A percentile compares a stretch with the other conserved stretches of the same genome.
Conservation (phyloP, 2,888 invertebrate genomes). For the Rhynchonema sp. region DNA sequence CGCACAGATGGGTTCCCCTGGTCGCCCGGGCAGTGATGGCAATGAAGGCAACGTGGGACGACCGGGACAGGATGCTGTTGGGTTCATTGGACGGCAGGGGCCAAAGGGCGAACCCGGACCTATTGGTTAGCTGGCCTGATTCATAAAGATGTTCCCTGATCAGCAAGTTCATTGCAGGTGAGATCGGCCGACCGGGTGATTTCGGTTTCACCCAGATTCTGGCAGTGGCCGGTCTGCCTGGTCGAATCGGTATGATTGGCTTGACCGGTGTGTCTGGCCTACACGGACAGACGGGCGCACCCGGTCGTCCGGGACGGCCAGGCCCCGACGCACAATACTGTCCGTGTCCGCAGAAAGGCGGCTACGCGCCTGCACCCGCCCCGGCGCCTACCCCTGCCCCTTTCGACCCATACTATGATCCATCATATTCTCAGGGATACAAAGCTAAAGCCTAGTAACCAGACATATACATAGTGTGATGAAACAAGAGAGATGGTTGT, state of each 20-base stretch:
- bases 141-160: not conserved
- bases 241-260: not conserved
- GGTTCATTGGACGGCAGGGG: not conserved
- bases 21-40: not conserved
- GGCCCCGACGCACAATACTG: not conserved
- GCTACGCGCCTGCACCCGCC: no score
- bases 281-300: not conserved
- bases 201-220: not conserved
- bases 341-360: no score
- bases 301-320: not conserved
- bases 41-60: not conserved
- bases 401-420: no score
- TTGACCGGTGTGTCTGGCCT: not conserved
- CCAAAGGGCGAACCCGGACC: not conserved
- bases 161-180: not conserved
- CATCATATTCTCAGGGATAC: no score
- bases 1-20: not conserved
- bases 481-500: no score
- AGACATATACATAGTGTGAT: no score
- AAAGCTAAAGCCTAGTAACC: no score
- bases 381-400: no score
- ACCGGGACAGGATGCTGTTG: not conserved
- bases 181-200: not conserved
- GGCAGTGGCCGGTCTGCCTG: not conserved
- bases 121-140: not conserved